Conservation (phyloP, 2,113 vertebrate species). For the Phocoena phocoena region DNA sequence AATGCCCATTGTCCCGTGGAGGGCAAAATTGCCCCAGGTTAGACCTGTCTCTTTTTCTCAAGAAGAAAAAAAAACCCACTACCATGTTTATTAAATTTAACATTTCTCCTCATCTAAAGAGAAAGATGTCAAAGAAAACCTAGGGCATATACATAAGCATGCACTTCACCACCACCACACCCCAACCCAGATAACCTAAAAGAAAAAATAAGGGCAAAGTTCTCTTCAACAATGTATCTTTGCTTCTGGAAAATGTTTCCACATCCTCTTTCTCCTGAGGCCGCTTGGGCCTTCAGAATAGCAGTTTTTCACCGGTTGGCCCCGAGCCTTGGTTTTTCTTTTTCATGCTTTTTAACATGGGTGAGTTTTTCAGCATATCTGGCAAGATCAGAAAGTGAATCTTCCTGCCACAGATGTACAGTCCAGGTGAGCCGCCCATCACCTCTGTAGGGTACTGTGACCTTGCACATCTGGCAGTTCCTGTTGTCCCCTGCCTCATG, state of each 20-base stretch:
- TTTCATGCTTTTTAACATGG: slow-evolving; percentile 97
- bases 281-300: slow-evolving; percentile 95
- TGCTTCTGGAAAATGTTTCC: slow-evolving; percentile 97
- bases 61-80: slow-evolving; percentile 78
- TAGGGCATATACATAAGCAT: not conserved
- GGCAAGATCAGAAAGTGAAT: slow-evolving; percentile 96
- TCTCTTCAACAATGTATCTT: slow-evolving; percentile 84
- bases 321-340: slow-evolving; percentile 97
- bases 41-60: slow-evolving; percentile 64
- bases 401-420: slow-evolving; percentile 96
- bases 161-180: too few species aligned
- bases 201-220: not conserved
- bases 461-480: slow-evolving; percentile 92
- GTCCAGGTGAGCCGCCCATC: slow-evolving; percentile 94
- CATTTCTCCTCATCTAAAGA: slow-evolving; percentile 45
- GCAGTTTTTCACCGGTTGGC: slow-evolving; percentile 95
- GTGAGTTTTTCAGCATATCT: slow-evolving; percentile 96
- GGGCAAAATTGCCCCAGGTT: not conserved
- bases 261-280: slow-evolving; percentile 90
- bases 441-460: slow-evolving; percentile 94
- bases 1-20: not conserved
- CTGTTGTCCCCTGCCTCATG: not conserved
- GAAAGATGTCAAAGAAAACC: slow-evolving; percentile 21
- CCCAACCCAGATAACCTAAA: not conserved
- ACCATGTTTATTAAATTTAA: slow-evolving; percentile 53